Base-by-base conservation (phyloP, 2,888 invertebrate genomes). In the Melieria crassipennis region DNA sequence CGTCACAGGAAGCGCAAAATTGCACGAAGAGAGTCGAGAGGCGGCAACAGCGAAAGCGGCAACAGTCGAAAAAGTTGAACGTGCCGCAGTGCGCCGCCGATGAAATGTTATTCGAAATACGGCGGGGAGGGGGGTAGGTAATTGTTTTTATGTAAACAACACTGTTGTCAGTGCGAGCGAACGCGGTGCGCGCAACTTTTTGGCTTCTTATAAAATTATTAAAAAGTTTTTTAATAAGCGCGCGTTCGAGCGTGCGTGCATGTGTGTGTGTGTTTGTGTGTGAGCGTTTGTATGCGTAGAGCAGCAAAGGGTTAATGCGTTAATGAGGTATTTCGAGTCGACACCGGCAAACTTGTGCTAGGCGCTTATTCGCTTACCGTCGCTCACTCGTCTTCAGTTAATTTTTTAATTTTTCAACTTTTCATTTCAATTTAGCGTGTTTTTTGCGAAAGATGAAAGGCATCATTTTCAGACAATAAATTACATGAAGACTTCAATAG, bases 181-280 rank as follows among this genome's bases (percentile, higher is more conserved):
- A 11, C 30, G 48, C 43, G 30, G 13, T 13, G 45, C 65, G 65
- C 30, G 42, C 57, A 73, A 75, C 64, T 74, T 75, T 75, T 65
- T 68, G 73, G 67, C 73, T 72, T 72, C 74, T 72, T 75, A 74
- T 76, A 74, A 76, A 77, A 76, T 77, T 74, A 75, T 76, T 76
- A 83, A 75, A 82, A 82, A 82, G 78, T 83, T 82, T 82, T 82
- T 82, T 82, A 83, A 82, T 83, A 82, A 82, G 82, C 81, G 42
- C 11, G 56, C 70, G 70, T 50, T 63, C 46, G 47, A 67, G 56
- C 13, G 45, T 65, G 10, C 63, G 62, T 65, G 57, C 45, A 42
- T 73, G 60, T 65, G 58, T 71, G 47, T 76, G 65, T 69, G 52
- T 70, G 48, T 72, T 56, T 66, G 50, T 43, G 43, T 60, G 55